Evolutionary conservation across 2,797 vertebrate genomes (phyloP).

Genomic region (Smutsia temminckii): DNA sequence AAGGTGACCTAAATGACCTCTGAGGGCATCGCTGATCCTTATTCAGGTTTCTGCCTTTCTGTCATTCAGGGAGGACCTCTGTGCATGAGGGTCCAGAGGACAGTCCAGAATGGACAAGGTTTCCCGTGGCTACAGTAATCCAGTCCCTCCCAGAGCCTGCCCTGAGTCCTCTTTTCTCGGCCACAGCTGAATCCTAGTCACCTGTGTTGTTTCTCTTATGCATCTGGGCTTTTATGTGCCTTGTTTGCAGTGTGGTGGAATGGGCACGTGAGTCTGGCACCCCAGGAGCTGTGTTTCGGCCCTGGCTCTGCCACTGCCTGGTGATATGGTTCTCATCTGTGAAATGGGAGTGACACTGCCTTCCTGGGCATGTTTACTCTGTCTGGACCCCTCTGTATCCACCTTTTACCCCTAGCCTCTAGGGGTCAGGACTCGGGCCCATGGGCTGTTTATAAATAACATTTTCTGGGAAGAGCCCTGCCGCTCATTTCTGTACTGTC

Average conservation of each 20-base stretch:
- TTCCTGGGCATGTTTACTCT: neutral
- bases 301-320: neutral
- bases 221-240: neutral
- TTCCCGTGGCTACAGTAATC: neutral
- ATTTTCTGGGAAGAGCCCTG: neutral
- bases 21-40: neutral
- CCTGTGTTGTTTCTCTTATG: neutral
- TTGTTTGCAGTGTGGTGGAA: fast-evolving
- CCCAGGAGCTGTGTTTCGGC: neutral
- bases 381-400: neutral
- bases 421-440: neutral
- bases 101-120: neutral
- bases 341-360: neutral
- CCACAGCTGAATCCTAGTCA: neutral
- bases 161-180: neutral
- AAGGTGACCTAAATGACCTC: neutral
- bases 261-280: neutral
- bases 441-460: neutral
- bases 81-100: neutral
- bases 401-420: neutral
- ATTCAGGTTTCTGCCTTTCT: neutral
- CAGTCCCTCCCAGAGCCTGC: neutral
- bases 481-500: neutral
- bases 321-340: neutral
- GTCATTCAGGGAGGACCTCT: neutral